phyloP scores from a whole-genome alignment of 2,113 vertebrate genomes.

The Phalacrocorax carbo region DNA sequence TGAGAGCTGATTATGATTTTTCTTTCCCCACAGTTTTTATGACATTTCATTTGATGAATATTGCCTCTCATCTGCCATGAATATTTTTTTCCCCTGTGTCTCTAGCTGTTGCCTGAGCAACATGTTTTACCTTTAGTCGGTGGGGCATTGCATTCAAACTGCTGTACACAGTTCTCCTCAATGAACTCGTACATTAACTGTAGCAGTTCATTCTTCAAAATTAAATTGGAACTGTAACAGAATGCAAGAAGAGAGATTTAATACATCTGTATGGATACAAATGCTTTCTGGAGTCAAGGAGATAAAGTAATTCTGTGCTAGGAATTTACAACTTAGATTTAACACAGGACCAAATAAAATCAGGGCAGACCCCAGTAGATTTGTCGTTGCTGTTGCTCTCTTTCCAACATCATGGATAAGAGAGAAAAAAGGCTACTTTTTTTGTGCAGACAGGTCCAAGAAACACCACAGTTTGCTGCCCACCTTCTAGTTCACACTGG shows the following conservation, averaged over 20 bases:
- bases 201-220: neutral
- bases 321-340: neutral
- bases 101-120: conserved; percentile 32
- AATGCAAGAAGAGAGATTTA: neutral
- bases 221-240: conserved; percentile 1
- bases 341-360: neutral
- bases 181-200: neutral
- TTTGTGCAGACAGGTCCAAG: neutral
- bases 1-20: conserved; percentile 1
- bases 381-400: neutral
- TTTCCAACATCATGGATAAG: neutral
- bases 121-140: neutral
- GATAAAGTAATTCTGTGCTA: neutral
- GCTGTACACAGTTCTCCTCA: neutral
- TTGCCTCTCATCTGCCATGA: neutral
- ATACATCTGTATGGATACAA: neutral
- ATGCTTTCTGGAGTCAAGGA: neutral
- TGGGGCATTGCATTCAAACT: neutral
- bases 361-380: neutral
- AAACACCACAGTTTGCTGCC: neutral
- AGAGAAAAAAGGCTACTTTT: neutral
- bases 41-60: conserved; percentile 3
- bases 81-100: neutral
- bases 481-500: neutral
- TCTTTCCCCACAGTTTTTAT: neutral